phyloP scores from a whole-genome alignment of 2,113 vertebrate species.

The Rhea pennata region DNA sequence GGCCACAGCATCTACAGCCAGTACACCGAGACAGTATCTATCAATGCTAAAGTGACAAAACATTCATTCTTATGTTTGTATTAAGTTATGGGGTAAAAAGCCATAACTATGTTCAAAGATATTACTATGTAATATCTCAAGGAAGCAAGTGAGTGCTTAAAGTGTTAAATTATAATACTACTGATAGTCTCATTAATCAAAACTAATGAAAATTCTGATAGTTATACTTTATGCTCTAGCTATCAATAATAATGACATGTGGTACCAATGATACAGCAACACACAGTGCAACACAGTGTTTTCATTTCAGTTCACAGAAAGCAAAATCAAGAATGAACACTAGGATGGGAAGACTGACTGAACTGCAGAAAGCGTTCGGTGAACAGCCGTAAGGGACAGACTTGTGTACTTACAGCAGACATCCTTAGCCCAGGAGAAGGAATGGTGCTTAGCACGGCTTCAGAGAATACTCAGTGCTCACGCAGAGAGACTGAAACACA shows the following conservation, averaged over 20 bases:
- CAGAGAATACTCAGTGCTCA: background rate
- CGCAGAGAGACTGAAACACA: background rate
- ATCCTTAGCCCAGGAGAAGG: background rate
- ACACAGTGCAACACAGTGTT: background rate
- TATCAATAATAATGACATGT: background rate
- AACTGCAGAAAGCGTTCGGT: background rate
- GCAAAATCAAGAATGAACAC: background rate
- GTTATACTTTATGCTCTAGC: background rate
- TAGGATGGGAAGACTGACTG: background rate
- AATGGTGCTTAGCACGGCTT: background rate
- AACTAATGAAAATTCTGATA: background rate
- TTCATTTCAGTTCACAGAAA: background rate
- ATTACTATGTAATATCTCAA: background rate
- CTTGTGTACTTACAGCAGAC: background rate
- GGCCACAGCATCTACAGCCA: background rate
- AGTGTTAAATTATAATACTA: background rate
- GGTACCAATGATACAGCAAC: background rate
- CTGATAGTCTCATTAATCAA: background rate
- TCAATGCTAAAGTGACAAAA: background rate
- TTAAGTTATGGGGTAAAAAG: background rate
- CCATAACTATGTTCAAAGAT: background rate
- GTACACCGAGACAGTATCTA: background rate
- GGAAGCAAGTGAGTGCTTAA: background rate
- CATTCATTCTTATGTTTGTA: accelerated
- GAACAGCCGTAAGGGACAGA: background rate